These are phyloP conservation scores for Boulengerochromis microlepis DNA, from an alignment of 2,113 vertebrate species.

Conservation along the genomic window DNA sequence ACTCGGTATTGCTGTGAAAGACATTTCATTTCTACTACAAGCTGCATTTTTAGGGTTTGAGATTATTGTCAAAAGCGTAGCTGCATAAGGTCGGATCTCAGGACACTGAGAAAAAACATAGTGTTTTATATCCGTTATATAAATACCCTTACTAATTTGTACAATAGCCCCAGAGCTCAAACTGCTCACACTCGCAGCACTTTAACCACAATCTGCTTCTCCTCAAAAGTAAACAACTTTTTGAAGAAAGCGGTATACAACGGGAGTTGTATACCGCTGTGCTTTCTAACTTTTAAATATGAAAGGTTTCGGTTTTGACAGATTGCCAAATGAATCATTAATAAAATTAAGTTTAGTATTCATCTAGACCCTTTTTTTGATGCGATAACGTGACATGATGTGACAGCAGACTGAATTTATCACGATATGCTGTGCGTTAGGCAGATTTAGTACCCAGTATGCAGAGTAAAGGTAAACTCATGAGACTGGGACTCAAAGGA, in stretches of 20 bases:
- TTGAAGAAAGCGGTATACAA: not conserved
- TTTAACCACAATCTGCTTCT: not conserved
- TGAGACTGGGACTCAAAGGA: not conserved
- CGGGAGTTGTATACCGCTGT: not conserved
- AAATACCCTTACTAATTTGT: not conserved
- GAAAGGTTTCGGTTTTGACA: not conserved
- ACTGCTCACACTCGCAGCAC: not conserved
- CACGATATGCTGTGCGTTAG: rapidly evolving
- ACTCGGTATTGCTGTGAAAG: not conserved
- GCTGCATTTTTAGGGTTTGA: not conserved
- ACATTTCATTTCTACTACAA: not conserved
- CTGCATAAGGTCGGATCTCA: not conserved
- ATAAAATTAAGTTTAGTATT: not conserved
- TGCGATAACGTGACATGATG: not conserved
- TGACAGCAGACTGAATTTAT: not conserved
- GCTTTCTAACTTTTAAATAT: not conserved
- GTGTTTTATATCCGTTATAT: not conserved
- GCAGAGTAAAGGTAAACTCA: not conserved
- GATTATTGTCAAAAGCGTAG: not conserved
- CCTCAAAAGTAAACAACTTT: not conserved
- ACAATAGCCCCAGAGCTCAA: not conserved
- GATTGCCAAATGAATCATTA: not conserved
- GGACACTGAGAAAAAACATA: not conserved
- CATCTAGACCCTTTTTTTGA: not conserved
- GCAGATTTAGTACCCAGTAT: not conserved